phyloP scores from a whole-genome alignment of 1,140 invertebrate species.

The Drosophila elegans region DNA sequence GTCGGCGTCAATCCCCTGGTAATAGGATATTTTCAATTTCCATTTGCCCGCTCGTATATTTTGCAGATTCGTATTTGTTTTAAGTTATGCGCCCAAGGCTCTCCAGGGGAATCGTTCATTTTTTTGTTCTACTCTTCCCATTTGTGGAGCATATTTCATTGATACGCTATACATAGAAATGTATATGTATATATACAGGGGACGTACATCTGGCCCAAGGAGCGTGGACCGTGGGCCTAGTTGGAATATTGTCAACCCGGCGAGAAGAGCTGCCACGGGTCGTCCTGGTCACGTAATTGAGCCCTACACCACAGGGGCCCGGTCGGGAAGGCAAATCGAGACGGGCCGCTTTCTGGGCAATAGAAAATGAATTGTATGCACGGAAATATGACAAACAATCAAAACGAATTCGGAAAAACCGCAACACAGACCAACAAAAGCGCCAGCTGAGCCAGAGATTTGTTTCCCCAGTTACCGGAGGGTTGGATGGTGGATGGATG shows the following conservation, averaged over 20 bases:
- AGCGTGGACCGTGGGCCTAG: neutral
- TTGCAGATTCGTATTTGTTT: conserved; percentile 62
- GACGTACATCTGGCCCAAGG: conserved; percentile 20
- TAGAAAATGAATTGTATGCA: conserved; percentile 67
- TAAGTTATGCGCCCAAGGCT: conserved; percentile 55
- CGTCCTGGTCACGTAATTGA: conserved; percentile 60
- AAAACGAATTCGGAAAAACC: conserved; percentile 73
- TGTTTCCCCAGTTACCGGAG: conserved; percentile 54
- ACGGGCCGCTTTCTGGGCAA: conserved; percentile 42
- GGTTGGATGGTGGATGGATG: neutral
- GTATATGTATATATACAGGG: neutral
- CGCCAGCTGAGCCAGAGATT: conserved; percentile 79
- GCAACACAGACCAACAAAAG: conserved; percentile 64
- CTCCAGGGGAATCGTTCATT: conserved; percentile 46
- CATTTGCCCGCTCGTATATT: conserved; percentile 58
- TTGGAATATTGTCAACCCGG: conserved; percentile 30
- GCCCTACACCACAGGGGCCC: conserved; percentile 31
- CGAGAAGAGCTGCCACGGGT: conserved; percentile 19
- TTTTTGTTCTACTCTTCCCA: conserved; percentile 6
- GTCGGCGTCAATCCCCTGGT: conserved; percentile 66
- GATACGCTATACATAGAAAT: conserved; percentile 35
- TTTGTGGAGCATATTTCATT: conserved; percentile 49
- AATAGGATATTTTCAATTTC: conserved; percentile 77
- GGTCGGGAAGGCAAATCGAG: neutral
- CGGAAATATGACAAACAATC: conserved; percentile 82